Evolutionary conservation across 2,888 invertebrate species (phyloP), one percentile per base, ranked within the genome.

Genomic region (Tachystola acroxantha): DNA sequence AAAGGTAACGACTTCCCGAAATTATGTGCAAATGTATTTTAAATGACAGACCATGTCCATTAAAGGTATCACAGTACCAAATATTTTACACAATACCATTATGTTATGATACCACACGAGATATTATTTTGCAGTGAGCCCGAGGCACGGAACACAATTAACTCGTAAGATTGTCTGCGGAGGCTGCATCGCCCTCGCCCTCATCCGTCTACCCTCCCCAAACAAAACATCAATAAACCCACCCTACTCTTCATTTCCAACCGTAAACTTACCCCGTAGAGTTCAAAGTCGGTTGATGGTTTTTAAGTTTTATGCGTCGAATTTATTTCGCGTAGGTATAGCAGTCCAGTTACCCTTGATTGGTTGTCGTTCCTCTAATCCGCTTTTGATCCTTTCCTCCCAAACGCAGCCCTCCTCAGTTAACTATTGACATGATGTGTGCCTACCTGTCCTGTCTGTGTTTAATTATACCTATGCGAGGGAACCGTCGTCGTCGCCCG

Each of bases 361-460:
- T 90, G 90, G 90, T 90, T 89, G 89, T 88, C 89, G 89, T 89
- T 89, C 85, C 84, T 88, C 89, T 90, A 90, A 90, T 90, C 90
- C 90, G 88, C 82, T 88, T 90, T 89, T 90, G 89, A 90, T 89
- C 90, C 90, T 84, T 88, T 87, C 89, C 88, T 88, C 89, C 80
- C 73, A 79, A 80, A 84, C 78, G 76, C 80, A 77, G 89, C 88
- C 88, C 86, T 85, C 64, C 69, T 73, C 68, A 69, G 73, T 78
- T 81, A 77, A 82, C 86, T 86, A 84, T 81, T 84, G 86, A 81
- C 84, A 84, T 88, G 69, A 66, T 57, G 72, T 67, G 69, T 64
- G 62, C 59, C 57, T 81, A 81, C 79, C 79, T 81, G 77, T n/a
- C 65, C 60, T 64, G 58, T 64, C 58, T 60, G 59, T 53, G 50